Evolutionary conservation across 2,888 invertebrate genomes (phyloP).

Genomic region (Cerastis rubricosa): DNA sequence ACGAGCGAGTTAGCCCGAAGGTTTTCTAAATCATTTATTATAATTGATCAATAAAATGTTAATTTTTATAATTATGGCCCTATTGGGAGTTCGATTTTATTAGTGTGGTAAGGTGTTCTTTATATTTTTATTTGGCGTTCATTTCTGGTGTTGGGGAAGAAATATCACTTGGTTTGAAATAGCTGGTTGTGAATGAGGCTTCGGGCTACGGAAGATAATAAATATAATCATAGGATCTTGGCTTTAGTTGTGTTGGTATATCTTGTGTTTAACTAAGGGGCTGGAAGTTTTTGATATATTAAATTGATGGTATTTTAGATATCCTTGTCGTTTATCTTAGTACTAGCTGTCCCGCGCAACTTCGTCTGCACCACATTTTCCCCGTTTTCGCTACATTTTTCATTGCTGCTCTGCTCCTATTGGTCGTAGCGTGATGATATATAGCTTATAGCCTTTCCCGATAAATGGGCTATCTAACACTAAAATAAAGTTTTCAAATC

Average conservation of each 20-base stretch:
- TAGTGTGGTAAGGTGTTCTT: conserved; percentile 43
- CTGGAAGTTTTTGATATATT: too few relatives aligned
- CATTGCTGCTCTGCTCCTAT: too few relatives aligned
- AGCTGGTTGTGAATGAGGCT: conserved; percentile 18
- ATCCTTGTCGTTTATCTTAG: too few relatives aligned
- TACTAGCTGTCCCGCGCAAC: too few relatives aligned
- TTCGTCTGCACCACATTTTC: too few relatives aligned
- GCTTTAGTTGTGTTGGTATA: background rate
- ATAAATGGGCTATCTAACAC: too few relatives aligned
- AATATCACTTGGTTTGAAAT: conserved; percentile 39
- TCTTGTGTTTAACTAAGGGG: conserved; percentile 11
- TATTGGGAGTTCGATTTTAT: conserved; percentile 65
- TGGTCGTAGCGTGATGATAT: too few relatives aligned
- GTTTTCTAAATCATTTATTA: conserved; percentile 83
- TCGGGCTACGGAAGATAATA: conserved; percentile 27
- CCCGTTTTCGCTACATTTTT: too few relatives aligned
- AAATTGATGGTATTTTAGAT: too few relatives aligned
- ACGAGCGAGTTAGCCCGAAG: conserved; percentile 76
- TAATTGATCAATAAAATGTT: conserved; percentile 86
- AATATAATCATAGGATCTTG: conserved; percentile 22
- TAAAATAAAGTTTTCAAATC: too few relatives aligned
- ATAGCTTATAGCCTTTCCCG: too few relatives aligned
- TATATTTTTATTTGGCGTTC: conserved; percentile 42
- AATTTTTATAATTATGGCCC: conserved; percentile 81
- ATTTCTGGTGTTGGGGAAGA: conserved; percentile 39